phyloP scores from a whole-genome alignment of 35 echinoderm and acorn worm species.

The Amphiura filiformis region DNA sequence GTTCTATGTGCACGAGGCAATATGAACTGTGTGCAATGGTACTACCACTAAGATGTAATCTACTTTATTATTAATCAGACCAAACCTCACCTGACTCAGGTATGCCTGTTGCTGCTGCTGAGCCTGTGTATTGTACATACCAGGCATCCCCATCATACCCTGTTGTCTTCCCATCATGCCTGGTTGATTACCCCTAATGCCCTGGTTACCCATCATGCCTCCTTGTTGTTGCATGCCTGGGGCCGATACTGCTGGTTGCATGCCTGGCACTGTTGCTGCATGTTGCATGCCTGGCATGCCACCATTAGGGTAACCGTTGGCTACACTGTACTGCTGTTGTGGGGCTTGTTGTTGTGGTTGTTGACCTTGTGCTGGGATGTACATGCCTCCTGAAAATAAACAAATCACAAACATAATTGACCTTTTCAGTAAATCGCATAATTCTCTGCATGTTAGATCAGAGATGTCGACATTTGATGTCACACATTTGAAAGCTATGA shows the following conservation, averaged over 20 bases:
- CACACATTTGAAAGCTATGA: too few relatives aligned
- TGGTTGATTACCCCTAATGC: background rate
- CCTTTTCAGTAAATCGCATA: too few relatives aligned
- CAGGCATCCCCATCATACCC: background rate
- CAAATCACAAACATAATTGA: background rate
- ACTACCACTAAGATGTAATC: too few relatives aligned
- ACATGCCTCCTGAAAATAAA: background rate
- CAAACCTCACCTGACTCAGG: background rate
- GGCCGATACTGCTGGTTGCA: background rate
- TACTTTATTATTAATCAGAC: too few relatives aligned
- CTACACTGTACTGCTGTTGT: background rate
- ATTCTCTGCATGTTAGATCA: too few relatives aligned
- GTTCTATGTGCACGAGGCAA: too few relatives aligned
- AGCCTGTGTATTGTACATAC: background rate
- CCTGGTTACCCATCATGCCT: background rate
- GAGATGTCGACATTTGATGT: too few relatives aligned
- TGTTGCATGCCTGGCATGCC: too few relatives aligned
- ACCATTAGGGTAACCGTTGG: background rate
- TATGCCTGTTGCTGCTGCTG: background rate
- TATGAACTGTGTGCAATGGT: too few relatives aligned
- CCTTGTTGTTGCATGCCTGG: background rate
- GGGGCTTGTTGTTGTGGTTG: background rate
- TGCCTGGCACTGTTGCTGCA: background rate
- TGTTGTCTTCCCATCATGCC: background rate
- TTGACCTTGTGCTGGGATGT: background rate